Evolutionary conservation across 2,797 vertebrate species (phyloP), one percentile per base, ranked within the genome.

Genomic region (Ctenopoma kingsleyae): DNA sequence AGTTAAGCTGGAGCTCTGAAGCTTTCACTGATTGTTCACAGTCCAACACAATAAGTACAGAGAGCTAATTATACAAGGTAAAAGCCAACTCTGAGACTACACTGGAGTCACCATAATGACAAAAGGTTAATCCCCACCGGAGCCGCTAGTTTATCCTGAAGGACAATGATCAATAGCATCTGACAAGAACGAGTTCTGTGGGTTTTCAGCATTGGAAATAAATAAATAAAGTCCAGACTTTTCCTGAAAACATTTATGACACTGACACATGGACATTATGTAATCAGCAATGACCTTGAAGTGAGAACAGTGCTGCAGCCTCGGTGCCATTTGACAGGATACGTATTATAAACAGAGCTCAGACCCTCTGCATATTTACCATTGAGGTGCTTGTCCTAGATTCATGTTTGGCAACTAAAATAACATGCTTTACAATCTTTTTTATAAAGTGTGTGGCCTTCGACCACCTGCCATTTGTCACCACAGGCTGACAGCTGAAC

Each of bases 351-450:
- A 82, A 83, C 74, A 85, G 54, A 60, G 84, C 70, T 80, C 69
- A 76, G 71, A 72, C 65, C 79, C 54, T 80, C 40, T 80, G 63
- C 84, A 87, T 88, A 87, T 87, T 85, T 78, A 80, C 78, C 84
- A 74, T 63, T 76, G 76, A 63, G 2, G 50, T 84, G 76, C 89
- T 90, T 89, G 84, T 63, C 58, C 75, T 68, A 71, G 63, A 88
- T 91, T 91, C 82, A 75, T 88, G 86, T 91, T 82, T 84, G 63
- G 72, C 74, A 85, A 79, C 87, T 86, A 90, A 92, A 93, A 92
- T 90, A 91, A 90, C 87, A 92, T 81, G 59, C 71, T 78, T 84
- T 74, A 78, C 71, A 62, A 83, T 78, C 53, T 78, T 87, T 89
- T 88, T 87, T 78, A 87, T 71, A 73, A 86, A 91, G 83, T 81